These are phyloP conservation scores for Parotocinclus haroldoi DNA, from an alignment of 2,797 vertebrate genomes.

Conservation along the genomic window DNA sequence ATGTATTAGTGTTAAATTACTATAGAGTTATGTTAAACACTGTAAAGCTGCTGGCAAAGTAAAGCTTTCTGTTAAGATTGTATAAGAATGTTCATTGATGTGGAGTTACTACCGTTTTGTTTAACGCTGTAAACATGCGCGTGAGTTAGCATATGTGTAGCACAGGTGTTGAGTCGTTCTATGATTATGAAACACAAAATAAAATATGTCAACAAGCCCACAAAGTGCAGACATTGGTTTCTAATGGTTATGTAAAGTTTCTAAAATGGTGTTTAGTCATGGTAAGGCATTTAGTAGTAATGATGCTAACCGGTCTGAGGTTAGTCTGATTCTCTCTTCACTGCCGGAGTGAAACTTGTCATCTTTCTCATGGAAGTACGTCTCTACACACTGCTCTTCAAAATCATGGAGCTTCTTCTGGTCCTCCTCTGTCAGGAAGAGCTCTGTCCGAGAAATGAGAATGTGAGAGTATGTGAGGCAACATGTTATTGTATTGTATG, in stretches of 20 bases:
- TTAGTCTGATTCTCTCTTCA: slow-evolving; percentile 94
- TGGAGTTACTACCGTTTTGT: not conserved
- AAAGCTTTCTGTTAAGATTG: not conserved
- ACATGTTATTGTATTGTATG: too few species aligned
- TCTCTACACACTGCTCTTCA: slow-evolving; percentile 97
- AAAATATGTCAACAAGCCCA: too few species aligned
- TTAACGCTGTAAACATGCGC: too few species aligned
- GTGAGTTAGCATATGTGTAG: not conserved
- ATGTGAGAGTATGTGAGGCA: too few species aligned
- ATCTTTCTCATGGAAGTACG: slow-evolving; percentile 96
- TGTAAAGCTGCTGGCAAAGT: not conserved
- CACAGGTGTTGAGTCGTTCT: not conserved
- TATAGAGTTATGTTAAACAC: not conserved
- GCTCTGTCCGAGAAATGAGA: slow-evolving; percentile 67
- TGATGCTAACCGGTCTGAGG: slow-evolving; percentile 85
- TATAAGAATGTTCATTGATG: not conserved
- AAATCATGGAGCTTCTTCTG: slow-evolving; percentile 99
- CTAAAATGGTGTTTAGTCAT: too few species aligned
- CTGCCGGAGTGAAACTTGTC: slow-evolving; percentile 96
- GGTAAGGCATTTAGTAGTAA: not conserved
- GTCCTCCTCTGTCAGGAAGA: slow-evolving; percentile 97
- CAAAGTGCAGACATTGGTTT: too few species aligned
- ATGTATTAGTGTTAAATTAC: too few species aligned
- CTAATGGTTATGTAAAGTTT: not conserved
- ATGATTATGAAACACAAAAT: too few species aligned